Conservation (phyloP, 2,888 invertebrate genomes). For the Blastobasis lacticolella region DNA sequence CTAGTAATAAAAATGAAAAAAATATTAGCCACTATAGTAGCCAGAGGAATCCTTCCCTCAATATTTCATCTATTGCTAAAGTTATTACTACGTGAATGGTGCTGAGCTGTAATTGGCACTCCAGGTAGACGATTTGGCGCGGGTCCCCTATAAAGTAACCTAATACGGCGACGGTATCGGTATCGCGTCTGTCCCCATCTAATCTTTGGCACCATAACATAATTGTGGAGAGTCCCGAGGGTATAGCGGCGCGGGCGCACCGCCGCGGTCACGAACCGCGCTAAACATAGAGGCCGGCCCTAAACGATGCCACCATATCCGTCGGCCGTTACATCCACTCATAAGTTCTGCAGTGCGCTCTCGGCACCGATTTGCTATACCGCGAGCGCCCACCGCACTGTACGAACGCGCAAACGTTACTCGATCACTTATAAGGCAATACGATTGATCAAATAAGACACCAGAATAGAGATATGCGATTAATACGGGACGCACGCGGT, state of each 20-base stretch:
- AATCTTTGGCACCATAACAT: slow-evolving; percentile 61
- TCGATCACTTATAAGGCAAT: slow-evolving; percentile 10
- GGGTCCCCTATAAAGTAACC: neutral
- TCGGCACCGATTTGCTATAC: slow-evolving; percentile 23
- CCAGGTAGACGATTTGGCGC: no score
- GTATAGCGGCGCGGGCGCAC: slow-evolving; percentile 45
- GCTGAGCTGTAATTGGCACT: no score
- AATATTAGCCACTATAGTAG: no score
- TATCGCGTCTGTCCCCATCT: slow-evolving; percentile 38
- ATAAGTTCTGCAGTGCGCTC: slow-evolving; percentile 42
- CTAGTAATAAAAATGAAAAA: no score
- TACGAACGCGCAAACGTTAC: neutral
- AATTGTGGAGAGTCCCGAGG: slow-evolving; percentile 54
- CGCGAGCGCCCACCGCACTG: neutral
- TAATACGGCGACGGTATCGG: slow-evolving; percentile 3
- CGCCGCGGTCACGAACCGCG: slow-evolving; percentile 58
- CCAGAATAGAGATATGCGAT: slow-evolving; percentile 4
- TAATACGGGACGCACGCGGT: neutral
- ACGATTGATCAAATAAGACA: slow-evolving; percentile 12
- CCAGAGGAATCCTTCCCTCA: no score
- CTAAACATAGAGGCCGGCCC: slow-evolving; percentile 62
- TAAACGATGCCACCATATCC: slow-evolving; percentile 69
- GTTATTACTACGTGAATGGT: no score
- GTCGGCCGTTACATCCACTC: slow-evolving; percentile 47
- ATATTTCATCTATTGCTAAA: no score